Evolutionary conservation across 1,140 invertebrate species (phyloP).

Genomic region (Nilaparvata lugens): DNA sequence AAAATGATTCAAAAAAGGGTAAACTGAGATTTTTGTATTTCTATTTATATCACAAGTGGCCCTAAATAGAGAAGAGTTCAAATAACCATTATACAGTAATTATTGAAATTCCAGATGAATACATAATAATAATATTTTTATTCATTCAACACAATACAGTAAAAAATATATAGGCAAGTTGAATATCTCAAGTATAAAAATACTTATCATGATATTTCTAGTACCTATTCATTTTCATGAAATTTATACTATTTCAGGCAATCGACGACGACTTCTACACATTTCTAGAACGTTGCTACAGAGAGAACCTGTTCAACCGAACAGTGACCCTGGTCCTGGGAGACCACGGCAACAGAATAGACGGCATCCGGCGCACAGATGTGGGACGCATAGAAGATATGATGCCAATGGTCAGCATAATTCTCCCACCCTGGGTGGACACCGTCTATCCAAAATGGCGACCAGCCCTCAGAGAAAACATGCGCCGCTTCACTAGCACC

Average conservation of each 20-base stretch:
- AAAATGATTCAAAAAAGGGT: too few species aligned
- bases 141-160: too few species aligned
- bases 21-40: too few species aligned
- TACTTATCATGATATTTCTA: too few species aligned
- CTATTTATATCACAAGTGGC: too few species aligned
- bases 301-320: conserved; percentile 37
- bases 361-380: conserved; percentile 39
- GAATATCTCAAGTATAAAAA: too few species aligned
- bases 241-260: conserved; percentile 28
- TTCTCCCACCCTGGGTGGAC: conserved; percentile 39
- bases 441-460: conserved; percentile 32
- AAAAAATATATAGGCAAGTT: too few species aligned
- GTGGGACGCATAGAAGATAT: conserved; percentile 47
- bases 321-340: conserved; percentile 41
- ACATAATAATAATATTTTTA: too few species aligned
- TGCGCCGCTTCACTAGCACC: conserved; percentile 34
- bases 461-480: conserved; percentile 37
- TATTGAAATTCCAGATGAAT: too few species aligned
- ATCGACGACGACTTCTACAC: conserved; percentile 39
- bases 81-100: too few species aligned
- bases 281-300: conserved; percentile 31
- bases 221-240: too few species aligned
- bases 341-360: conserved; percentile 46
- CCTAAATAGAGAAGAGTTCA: too few species aligned
- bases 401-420: conserved; percentile 44